Conservation (phyloP, 2,888 invertebrate genomes). For the Oegoconia quadripuncta region DNA sequence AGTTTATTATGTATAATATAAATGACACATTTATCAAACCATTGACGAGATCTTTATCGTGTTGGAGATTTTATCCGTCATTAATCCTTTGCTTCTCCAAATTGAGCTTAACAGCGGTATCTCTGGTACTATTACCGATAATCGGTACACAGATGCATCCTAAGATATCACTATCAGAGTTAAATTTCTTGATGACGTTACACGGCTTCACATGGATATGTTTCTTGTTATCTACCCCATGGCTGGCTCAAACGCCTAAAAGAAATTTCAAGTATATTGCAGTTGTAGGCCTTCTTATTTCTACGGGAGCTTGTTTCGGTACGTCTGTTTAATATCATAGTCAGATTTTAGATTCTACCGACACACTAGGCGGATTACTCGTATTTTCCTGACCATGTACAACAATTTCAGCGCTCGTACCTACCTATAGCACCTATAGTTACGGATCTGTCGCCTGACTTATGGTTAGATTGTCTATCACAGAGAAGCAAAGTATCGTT, state of each 20-base stretch:
- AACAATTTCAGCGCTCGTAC: too few relatives aligned
- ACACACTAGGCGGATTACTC: too few relatives aligned
- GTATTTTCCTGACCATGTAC: too few relatives aligned
- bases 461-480: too few relatives aligned
- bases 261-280: constrained; percentile 66
- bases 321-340: constrained; percentile 27
- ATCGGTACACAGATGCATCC: constrained; percentile 58
- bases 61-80: constrained; percentile 70
- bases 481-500: too few relatives aligned
- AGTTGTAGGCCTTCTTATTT: constrained; percentile 49
- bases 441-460: too few relatives aligned
- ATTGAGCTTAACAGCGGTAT: constrained; percentile 53
- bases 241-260: constrained; percentile 64
- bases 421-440: too few relatives aligned
- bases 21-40: constrained; percentile 70
- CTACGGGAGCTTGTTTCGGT: constrained; percentile 60
- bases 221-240: constrained; percentile 63
- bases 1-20: constrained; percentile 54
- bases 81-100: constrained; percentile 56
- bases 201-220: constrained; percentile 72
- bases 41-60: constrained; percentile 60
- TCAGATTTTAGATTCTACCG: too few relatives aligned
- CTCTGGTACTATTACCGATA: constrained; percentile 53
- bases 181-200: constrained; percentile 63
- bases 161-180: constrained; percentile 54